A percentile compares a stretch with the other conserved stretches of the same genome.
Evolutionary conservation across 2,797 vertebrate genomes (phyloP).

Genomic region (Cichlasoma orientale): DNA sequence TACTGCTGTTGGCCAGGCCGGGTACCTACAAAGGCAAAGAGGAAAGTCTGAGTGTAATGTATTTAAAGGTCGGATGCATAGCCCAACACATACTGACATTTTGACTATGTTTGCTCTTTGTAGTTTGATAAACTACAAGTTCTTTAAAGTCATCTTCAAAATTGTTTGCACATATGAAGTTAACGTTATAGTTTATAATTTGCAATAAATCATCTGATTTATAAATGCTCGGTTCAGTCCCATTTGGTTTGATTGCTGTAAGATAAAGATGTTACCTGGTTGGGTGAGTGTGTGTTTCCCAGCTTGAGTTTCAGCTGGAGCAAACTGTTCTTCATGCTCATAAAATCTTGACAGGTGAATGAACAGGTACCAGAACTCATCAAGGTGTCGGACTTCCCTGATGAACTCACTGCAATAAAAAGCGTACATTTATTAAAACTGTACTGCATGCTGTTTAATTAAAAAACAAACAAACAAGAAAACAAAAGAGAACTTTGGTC

Average conservation of each 20-base stretch:
- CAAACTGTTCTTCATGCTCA: slow-evolving; percentile 80
- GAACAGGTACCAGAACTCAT: slow-evolving; percentile 82
- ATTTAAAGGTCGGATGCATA: not conserved
- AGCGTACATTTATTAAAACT: not conserved
- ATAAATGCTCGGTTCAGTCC: not conserved
- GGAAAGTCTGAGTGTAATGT: not conserved
- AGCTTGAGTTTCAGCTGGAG: slow-evolving; percentile 79
- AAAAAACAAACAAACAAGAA: not conserved
- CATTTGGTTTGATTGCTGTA: not conserved
- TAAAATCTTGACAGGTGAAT: slow-evolving; percentile 83
- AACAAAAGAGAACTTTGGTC: not conserved
- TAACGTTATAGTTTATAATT: not conserved
- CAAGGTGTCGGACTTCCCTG: slow-evolving; percentile 79
- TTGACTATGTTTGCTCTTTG: not conserved
- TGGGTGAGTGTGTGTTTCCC: slow-evolving; percentile 66
- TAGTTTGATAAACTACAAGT: not conserved
- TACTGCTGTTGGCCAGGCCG: slow-evolving; percentile 75
- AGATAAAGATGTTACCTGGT: slow-evolving; percentile 67
- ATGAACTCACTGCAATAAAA: slow-evolving; percentile 70
- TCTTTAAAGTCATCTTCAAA: not conserved
- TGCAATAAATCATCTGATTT: not conserved
- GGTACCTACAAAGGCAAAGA: slow-evolving; percentile 59
- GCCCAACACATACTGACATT: too few relatives aligned
- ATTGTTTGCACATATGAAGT: not conserved
- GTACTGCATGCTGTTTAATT: not conserved